Evolutionary conservation across 1,140 invertebrate genomes (phyloP).

Genomic region (Bombus sibiricus): DNA sequence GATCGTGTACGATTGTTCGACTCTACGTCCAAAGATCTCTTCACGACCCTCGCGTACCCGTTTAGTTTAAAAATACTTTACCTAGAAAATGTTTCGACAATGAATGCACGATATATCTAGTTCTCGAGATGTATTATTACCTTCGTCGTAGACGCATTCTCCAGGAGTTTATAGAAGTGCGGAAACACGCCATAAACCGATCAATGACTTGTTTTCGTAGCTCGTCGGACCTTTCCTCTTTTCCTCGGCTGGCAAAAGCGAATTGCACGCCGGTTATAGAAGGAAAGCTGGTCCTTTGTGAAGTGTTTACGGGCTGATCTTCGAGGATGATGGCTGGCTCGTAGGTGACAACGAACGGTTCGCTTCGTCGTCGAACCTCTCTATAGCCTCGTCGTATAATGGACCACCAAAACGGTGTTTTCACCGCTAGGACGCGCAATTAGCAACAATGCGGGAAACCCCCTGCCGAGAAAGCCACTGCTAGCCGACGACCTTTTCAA

Average conservation of each 20-base stretch:
- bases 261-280: neutral
- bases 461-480: slow-evolving; percentile 33
- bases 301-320: neutral
- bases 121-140: neutral
- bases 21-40: neutral
- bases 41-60: neutral
- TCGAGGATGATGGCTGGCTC: neutral
- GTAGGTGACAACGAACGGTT: slow-evolving; percentile 21
- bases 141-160: neutral
- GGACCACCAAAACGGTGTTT: slow-evolving; percentile 46
- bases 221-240: neutral
- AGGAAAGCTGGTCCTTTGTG: slow-evolving; percentile 24
- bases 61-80: neutral
- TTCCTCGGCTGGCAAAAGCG: slow-evolving; percentile 26
- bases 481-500: slow-evolving; percentile 29
- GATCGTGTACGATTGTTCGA: neutral
- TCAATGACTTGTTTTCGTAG: slow-evolving; percentile 25
- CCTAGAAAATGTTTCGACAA: neutral
- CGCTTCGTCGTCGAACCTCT: neutral
- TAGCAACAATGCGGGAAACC: slow-evolving; percentile 67
- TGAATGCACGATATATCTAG: neutral
- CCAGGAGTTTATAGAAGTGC: neutral
- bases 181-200: slow-evolving; percentile 9
- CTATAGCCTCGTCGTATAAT: slow-evolving; percentile 41
- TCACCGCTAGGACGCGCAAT: slow-evolving; percentile 51